Evolutionary conservation across 2,797 vertebrate species (phyloP), one percentile per base, ranked within the genome.

Genomic region (Simalia tracyae): DNA sequence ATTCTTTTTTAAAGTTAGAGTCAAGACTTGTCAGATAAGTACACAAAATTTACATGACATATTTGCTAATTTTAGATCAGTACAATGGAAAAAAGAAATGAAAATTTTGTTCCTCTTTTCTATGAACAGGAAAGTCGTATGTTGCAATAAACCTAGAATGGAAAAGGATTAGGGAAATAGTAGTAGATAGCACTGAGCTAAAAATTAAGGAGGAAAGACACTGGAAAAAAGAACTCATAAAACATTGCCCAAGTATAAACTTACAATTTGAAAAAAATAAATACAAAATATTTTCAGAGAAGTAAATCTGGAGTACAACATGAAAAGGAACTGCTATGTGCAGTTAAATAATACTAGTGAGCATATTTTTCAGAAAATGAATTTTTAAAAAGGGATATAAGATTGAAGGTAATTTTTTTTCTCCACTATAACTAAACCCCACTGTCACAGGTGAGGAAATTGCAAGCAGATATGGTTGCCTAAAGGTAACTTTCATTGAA

Each of bases 311-410:
- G 84, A 60, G 6, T 1, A 26, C 57, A 6, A 91, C 91, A 87
- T 46, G 54, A 94, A 96, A 95, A 96, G 95, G 94, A 95, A 95
- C 94, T 95, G 92, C 96, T 93, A 96, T 94, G 95, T 92, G 95
- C 94, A 94, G 46, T 89, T 66, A 91, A 89, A 84, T 17, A 89
- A 59, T 31, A 46, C 22, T 24, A 61, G 59, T 89, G 64, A 57
- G 76, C 5, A 42, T 17, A 59, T 4, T 56, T 17, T 28, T 15
- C 12, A 6, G 57, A 50, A 0, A 42, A 54, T 72, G 93, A 68
- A 66, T n/a, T 28, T 66, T 36, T 46, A 46, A 54, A 54, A 93
- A 91, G 1, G 19, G 28, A 86, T 56, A 0, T 0, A 1, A 14
- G 8, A n/a, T 36, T 8, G 46, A 9, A 19, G 19, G 26, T n/a